phyloP scores from a whole-genome alignment of 2,888 invertebrate genomes.

The Macaria liturata region DNA sequence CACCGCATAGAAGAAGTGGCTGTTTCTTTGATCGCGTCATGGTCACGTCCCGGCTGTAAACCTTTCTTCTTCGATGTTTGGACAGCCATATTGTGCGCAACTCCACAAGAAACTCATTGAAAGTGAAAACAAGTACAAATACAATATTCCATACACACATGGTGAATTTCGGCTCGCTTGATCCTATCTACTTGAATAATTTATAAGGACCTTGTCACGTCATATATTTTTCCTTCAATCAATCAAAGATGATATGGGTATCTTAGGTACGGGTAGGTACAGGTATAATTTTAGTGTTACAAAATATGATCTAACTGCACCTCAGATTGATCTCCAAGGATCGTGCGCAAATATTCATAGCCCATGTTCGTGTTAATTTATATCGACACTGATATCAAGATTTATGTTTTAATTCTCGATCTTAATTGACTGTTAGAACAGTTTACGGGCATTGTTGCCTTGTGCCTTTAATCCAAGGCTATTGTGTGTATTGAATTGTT shows the following conservation, averaged over 20 bases:
- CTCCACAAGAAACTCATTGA: slow-evolving; percentile 35
- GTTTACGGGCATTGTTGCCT: slow-evolving; percentile 21
- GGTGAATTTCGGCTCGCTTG: too few species aligned
- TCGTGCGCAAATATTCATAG: slow-evolving; percentile 8
- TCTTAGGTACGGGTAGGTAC: too few species aligned
- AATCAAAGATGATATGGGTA: too few species aligned
- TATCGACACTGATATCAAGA: slow-evolving; percentile 15
- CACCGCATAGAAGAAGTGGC: not conserved
- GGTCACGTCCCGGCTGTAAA: not conserved
- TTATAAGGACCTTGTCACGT: too few species aligned
- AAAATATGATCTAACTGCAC: too few species aligned
- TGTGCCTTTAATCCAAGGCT: slow-evolving; percentile 23
- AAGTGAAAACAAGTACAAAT: slow-evolving; percentile 37
- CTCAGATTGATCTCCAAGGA: slow-evolving; percentile 1
- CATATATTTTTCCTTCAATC: too few species aligned
- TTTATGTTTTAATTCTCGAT: slow-evolving; percentile 24
- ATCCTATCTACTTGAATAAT: too few species aligned
- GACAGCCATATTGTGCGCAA: slow-evolving; percentile 22
- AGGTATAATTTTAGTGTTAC: too few species aligned
- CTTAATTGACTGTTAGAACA: slow-evolving; percentile 25
- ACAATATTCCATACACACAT: too few species aligned
- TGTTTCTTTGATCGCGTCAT: not conserved
- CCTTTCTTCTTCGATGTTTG: slow-evolving; percentile 6
- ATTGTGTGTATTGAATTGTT: slow-evolving; percentile 6
- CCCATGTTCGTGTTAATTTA: slow-evolving; percentile 14